Conservation (phyloP, 2,797 vertebrate species). For the Enteromius fasciolatus region DNA sequence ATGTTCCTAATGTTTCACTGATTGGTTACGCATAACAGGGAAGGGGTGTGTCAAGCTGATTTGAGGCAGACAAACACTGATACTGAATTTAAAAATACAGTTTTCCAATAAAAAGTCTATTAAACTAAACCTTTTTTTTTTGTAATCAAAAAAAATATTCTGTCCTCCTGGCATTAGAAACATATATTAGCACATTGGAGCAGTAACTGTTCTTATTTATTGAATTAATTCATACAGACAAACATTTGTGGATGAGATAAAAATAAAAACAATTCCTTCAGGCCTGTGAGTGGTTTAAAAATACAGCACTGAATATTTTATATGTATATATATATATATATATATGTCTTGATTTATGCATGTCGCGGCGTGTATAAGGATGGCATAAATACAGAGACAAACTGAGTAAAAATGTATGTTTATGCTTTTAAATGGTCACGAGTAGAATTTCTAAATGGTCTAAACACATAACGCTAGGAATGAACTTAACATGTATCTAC, state of each 20-base stretch:
- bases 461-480: not conserved
- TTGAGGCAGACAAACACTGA: not conserved
- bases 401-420: not conserved
- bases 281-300: constrained; percentile 25
- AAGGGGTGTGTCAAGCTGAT: constrained; percentile 3
- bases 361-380: not conserved
- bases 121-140: too few relatives aligned
- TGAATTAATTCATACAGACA: not conserved
- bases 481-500: not conserved
- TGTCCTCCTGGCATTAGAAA: not conserved
- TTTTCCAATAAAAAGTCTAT: not conserved
- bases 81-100: not conserved
- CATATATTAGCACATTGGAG: not conserved
- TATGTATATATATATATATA: not conserved
- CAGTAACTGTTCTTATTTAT: not conserved
- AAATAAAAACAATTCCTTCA: not conserved
- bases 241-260: not conserved
- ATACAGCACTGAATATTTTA: not conserved
- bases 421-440: not conserved
- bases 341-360: constrained; percentile 9
- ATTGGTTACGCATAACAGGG: not conserved
- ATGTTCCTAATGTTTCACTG: constrained; percentile 6
- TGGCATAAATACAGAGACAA: not conserved
- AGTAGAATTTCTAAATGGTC: not conserved
- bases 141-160: not conserved